Evolutionary conservation across 2,797 vertebrate species (phyloP).

Genomic region (Aeoliscus strigatus): DNA sequence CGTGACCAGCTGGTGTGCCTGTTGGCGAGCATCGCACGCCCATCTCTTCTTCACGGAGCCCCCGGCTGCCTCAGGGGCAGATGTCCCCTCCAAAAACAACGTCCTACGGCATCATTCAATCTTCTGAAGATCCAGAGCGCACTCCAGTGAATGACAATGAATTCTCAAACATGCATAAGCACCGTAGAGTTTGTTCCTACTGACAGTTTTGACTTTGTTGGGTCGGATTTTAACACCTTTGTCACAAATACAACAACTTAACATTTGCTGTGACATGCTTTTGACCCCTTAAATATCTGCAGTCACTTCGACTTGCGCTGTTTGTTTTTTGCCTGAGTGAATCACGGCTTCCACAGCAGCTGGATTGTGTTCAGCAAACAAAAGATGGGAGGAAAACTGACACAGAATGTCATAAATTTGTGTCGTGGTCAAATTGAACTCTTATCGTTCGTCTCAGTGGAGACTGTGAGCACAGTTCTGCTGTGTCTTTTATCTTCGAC

Average conservation of each 20-base stretch:
- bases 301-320: neutral
- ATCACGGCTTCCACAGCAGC: neutral
- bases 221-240: too few species aligned
- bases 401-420: too few species aligned
- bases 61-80: conserved; percentile 24
- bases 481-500: too few species aligned
- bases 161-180: too few species aligned
- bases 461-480: too few species aligned
- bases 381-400: neutral
- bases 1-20: conserved; percentile 41
- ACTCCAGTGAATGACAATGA: too few species aligned
- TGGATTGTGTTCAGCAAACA: conserved; percentile 1
- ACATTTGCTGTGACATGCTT: neutral
- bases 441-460: too few species aligned
- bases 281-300: neutral
- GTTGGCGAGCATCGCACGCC: conserved; percentile 29
- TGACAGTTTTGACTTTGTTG: too few species aligned
- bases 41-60: conserved; percentile 23
- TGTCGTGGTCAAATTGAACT: too few species aligned
- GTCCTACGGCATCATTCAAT: conserved; percentile 5
- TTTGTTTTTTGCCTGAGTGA: neutral
- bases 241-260: too few species aligned
- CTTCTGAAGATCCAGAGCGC: neutral
- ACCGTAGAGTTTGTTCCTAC: too few species aligned
- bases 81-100: conserved; percentile 21